Conservation (phyloP, 2,888 invertebrate species). For the Cryptosula pallasiana region DNA sequence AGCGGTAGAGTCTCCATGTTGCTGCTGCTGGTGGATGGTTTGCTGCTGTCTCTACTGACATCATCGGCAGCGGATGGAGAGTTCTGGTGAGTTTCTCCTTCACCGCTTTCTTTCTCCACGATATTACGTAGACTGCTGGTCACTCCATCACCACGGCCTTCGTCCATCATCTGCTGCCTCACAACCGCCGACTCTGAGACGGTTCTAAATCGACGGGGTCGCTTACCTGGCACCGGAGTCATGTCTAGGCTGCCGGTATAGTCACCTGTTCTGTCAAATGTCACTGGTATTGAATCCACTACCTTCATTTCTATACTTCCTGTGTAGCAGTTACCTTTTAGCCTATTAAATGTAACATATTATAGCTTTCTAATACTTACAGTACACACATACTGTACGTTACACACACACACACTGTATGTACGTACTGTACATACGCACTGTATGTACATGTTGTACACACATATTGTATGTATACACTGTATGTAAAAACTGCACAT, state of each 20-base stretch:
- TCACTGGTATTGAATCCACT: slow-evolving; percentile 7
- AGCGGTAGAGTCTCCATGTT: not conserved
- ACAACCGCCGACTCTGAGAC: slow-evolving; percentile 16
- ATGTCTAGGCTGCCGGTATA: slow-evolving; percentile 3
- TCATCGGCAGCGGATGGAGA: no score
- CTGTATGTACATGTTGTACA: no score
- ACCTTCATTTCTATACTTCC: slow-evolving; percentile 21
- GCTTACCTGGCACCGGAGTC: not conserved
- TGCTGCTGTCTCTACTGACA: not conserved
- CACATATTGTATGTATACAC: no score
- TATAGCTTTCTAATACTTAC: no score
- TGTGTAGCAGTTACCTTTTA: slow-evolving; percentile 13
- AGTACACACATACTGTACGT: no score
- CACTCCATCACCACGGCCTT: not conserved
- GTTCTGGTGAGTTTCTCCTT: not conserved
- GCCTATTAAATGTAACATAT: no score
- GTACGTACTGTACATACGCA: no score
- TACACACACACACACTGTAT: no score
- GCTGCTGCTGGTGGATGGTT: not conserved
- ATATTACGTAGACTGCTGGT: not conserved
- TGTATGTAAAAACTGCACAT: no score
- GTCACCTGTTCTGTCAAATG: not conserved
- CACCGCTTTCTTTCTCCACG: not conserved
- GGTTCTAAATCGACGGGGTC: slow-evolving; percentile 11
- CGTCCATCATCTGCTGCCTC: not conserved